Evolutionary conservation across 1,140 invertebrate species (phyloP).

Genomic region (Drosophila equinoxialis): DNA sequence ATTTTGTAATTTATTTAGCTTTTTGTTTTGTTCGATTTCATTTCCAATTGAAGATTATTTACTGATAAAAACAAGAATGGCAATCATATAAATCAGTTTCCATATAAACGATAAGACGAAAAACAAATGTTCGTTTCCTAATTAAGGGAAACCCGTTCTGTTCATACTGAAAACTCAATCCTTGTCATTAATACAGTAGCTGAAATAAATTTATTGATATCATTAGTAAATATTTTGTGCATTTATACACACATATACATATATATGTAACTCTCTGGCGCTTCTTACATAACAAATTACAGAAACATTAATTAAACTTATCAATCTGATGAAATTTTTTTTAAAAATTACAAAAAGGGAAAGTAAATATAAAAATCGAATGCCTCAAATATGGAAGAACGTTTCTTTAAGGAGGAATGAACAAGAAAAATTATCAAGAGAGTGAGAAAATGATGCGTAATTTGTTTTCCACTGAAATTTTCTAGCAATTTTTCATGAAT

Average conservation of each 20-base stretch:
- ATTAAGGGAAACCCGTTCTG: background rate
- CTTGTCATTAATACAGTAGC: background rate
- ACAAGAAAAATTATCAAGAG: background rate
- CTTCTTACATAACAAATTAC: conserved; percentile 34
- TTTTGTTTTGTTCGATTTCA: too few species aligned
- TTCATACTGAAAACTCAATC: background rate
- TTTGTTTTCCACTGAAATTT: conserved; percentile 45
- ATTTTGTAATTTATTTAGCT: too few species aligned
- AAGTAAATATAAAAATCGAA: conserved; percentile 4
- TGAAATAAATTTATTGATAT: conserved; percentile 12
- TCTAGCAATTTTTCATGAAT: conserved; percentile 53
- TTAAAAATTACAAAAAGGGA: background rate
- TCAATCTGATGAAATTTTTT: conserved; percentile 10
- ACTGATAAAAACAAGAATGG: too few species aligned
- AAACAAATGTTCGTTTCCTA: background rate
- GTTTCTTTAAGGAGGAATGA: background rate
- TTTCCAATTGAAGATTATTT: too few species aligned
- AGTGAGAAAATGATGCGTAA: conserved; percentile 39
- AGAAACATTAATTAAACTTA: conserved; percentile 51
- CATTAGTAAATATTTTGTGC: conserved; percentile 14
- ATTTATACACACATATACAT: conserved; percentile 1
- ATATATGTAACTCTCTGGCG: conserved; percentile 6
- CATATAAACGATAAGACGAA: too few species aligned
- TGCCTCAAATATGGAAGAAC: background rate
- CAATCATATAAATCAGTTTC: too few species aligned